These are phyloP conservation scores for Sinopyrophorus schimmeli DNA, from an alignment of 2,888 invertebrate genomes.

Conservation along the genomic window DNA sequence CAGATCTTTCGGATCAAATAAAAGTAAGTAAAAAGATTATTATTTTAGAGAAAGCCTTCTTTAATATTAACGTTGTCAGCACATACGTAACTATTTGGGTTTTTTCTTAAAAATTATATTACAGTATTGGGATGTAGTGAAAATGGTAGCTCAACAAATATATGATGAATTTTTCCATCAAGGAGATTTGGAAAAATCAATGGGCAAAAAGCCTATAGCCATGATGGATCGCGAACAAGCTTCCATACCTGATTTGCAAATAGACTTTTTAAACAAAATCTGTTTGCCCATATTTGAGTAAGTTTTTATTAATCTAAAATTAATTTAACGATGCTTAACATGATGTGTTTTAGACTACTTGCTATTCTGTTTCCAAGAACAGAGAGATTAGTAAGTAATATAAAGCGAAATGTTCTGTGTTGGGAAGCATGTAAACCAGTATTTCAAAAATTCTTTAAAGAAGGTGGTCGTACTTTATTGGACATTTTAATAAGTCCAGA, in stretches of 20 bases:
- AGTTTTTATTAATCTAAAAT: too few relatives aligned
- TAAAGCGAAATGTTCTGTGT: constrained; percentile 61
- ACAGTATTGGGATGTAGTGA: constrained; percentile 59
- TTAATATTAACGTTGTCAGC: too few relatives aligned
- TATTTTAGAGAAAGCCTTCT: too few relatives aligned
- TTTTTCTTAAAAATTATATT: too few relatives aligned
- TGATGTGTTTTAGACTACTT: too few relatives aligned
- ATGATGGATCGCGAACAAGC: constrained; percentile 85
- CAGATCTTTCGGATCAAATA: constrained; percentile 84
- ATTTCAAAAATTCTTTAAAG: constrained; percentile 43
- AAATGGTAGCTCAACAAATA: constrained; percentile 54
- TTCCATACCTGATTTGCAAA: constrained; percentile 79
- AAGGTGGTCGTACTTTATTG: constrained; percentile 42
- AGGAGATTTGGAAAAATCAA: constrained; percentile 81
- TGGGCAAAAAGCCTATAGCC: constrained; percentile 70
- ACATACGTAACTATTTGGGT: too few relatives aligned
- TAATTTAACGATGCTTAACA: too few relatives aligned
- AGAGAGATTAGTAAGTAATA: constrained; percentile 54
- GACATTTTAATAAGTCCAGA: constrained; percentile 45
- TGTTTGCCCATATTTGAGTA: constrained; percentile 60
- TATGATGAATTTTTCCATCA: constrained; percentile 86
- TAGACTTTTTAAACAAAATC: constrained; percentile 66
- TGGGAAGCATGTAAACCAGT: constrained; percentile 61
- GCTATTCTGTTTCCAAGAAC: constrained; percentile 60
- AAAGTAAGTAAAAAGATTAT: constrained; percentile 62